phyloP scores from a whole-genome alignment of 2,888 invertebrate genomes.

The Scotopteryx bipunctaria region DNA sequence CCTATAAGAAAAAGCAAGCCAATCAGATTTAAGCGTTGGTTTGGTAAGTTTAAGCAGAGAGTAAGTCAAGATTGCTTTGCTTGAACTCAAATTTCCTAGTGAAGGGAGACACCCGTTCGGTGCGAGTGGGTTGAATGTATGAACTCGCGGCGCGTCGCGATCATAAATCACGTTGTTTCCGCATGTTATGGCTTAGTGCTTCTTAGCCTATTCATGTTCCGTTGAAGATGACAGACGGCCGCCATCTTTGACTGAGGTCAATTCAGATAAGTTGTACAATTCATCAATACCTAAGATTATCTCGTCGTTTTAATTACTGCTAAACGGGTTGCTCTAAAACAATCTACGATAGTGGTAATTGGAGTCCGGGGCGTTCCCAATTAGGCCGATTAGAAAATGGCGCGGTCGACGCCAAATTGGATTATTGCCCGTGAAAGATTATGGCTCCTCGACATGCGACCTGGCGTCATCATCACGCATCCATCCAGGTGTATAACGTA shows the following conservation, averaged over 20 bases:
- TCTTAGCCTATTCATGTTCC: slow-evolving; percentile 50
- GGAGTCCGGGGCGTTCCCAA: slow-evolving; percentile 56
- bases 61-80: slow-evolving; percentile 27
- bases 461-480: slow-evolving; percentile 35
- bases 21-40: slow-evolving; percentile 40
- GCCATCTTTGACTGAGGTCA: slow-evolving; percentile 49
- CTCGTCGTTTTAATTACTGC: slow-evolving; percentile 45
- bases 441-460: slow-evolving; percentile 44
- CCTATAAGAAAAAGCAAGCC: slow-evolving; percentile 46
- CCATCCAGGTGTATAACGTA: not conserved
- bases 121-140: slow-evolving; percentile 18
- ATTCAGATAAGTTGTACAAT: slow-evolving; percentile 58
- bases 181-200: slow-evolving; percentile 46
- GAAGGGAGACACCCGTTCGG: slow-evolving; percentile 2
- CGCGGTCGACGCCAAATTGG: slow-evolving; percentile 56
- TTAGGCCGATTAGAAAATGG: slow-evolving; percentile 65
- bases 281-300: slow-evolving; percentile 45
- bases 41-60: too few species aligned
- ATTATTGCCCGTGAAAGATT: slow-evolving; percentile 55
- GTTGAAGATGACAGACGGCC: slow-evolving; percentile 49
- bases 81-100: too few species aligned
- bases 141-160: slow-evolving; percentile 28
- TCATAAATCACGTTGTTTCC: slow-evolving; percentile 48
- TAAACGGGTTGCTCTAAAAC: slow-evolving; percentile 44
- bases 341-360: slow-evolving; percentile 56